Evolutionary conservation across 2,888 invertebrate species (phyloP), one percentile per base, ranked within the genome.

Genomic region (Nowickia ferox): DNA sequence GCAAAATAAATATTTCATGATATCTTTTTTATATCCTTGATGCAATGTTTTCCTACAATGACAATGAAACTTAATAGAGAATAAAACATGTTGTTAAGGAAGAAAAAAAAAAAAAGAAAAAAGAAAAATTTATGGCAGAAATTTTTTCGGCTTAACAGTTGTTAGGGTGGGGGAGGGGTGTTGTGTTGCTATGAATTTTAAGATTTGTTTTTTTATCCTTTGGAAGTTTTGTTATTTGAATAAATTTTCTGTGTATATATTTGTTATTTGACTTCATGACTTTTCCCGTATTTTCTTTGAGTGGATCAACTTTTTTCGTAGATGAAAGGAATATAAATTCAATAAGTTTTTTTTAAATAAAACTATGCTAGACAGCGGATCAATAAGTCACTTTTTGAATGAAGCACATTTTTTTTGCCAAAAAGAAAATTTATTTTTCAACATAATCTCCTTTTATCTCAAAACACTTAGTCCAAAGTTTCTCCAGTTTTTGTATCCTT

Each of bases 31-130:
- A 3, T 30, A 15, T 55, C 9, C 1, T 15, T 69, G 15, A 19
- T 77, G 59, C 42, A 48, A 69, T 30, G 59, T 59, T 51, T 48
- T 15, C 42, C 1, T 19, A 40, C 42, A 69, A 42, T 22, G 61
- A 42, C 68, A 78, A 78, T 63, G 13, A 51, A 69, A 61, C 38
- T 61, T 68, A 42, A 61, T 66, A n/a, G 68, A 53, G 44, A 17
- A 44, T 44, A 53, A 53, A 63, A 65, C 10, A n/a, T 53, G 51
- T 53, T 55, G 30, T 76, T 44, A 55, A 51, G 30, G 30, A 30
- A 30, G 30, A 0, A 5, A 30, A 2, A 2, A 30, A 2, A 2
- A 30, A 30, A 30, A 30, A 30, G 30, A 30, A 30, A 4, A 30
- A 30, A 2, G 30, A 30, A 30, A 22, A 30, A 30, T 30, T 30